These are phyloP conservation scores for Neomonachus schauinslandi DNA, from an alignment of 2,113 vertebrate species.

Conservation along the genomic window DNA sequence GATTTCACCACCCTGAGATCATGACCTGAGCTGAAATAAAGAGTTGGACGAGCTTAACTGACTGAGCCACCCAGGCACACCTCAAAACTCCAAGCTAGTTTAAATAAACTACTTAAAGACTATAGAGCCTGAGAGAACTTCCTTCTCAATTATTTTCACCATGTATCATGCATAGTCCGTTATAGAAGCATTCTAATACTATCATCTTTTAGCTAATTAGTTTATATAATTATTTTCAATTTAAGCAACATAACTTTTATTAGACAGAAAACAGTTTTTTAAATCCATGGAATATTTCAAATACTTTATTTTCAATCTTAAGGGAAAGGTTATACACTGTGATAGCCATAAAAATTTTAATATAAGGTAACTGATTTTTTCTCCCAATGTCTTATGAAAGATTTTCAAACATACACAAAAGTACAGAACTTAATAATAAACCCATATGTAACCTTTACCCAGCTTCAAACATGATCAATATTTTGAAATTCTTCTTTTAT, in stretches of 20 bases:
- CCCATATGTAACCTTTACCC: neutral
- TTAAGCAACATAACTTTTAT: slow-evolving; percentile 23
- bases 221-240: slow-evolving; percentile 2
- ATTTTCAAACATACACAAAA: slow-evolving; percentile 17
- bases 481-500: slow-evolving; percentile 17
- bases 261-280: neutral
- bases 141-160: neutral
- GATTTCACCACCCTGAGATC: neutral
- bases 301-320: slow-evolving; percentile 14
- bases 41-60: neutral
- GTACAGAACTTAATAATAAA: neutral
- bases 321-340: neutral
- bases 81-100: neutral
- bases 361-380: slow-evolving; percentile 1
- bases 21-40: neutral
- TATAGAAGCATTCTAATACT: neutral
- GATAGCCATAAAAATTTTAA: neutral
- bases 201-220: neutral
- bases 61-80: neutral
- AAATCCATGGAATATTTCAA: neutral
- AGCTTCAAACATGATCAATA: neutral
- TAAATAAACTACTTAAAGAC: slow-evolving; percentile 41
- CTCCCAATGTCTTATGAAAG: neutral
- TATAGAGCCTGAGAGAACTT: slow-evolving; percentile 1
- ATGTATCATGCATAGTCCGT: neutral